phyloP scores from a whole-genome alignment of 92 coral and sea anemone genomes.

The Palythoa caribaeorum region DNA sequence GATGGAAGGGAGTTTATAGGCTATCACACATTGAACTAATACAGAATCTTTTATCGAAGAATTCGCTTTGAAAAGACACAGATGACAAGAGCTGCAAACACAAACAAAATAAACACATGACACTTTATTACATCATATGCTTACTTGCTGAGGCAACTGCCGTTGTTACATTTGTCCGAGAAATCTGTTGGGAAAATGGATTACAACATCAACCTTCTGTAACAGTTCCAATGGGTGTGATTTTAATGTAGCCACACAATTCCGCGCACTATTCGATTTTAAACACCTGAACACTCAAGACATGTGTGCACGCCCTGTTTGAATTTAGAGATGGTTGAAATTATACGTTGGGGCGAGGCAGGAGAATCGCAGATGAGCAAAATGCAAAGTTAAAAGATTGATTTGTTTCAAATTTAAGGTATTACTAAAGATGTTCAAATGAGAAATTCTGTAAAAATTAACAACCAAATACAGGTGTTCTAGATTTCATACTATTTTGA shows the following conservation, averaged over 20 bases:
- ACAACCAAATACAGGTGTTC: too few species aligned
- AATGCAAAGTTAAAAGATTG: too few species aligned
- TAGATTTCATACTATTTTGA: too few species aligned
- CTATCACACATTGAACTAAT: not conserved
- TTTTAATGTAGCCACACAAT: not conserved
- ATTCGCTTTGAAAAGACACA: not conserved
- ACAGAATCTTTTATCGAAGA: not conserved
- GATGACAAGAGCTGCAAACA: not conserved
- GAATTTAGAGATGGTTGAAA: too few species aligned
- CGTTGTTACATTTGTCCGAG: slow-evolving; percentile 72
- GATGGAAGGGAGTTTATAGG: too few species aligned
- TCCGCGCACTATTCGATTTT: not conserved
- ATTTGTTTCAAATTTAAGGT: too few species aligned
- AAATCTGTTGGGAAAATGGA: slow-evolving; percentile 51
- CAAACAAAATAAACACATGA: not conserved
- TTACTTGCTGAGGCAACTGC: slow-evolving; percentile 85
- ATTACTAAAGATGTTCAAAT: too few species aligned
- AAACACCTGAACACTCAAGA: too few species aligned
- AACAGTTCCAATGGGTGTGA: not conserved
- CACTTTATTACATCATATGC: not conserved
- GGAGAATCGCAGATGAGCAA: too few species aligned
- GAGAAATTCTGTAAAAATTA: too few species aligned
- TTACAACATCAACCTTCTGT: not conserved
- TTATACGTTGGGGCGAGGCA: too few species aligned
- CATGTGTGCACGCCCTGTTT: not conserved